Percentiles rank a stretch among this genome's conserved stretches.
Conservation (phyloP, 2,888 invertebrate species). For the Psylliodes chrysocephalus region DNA sequence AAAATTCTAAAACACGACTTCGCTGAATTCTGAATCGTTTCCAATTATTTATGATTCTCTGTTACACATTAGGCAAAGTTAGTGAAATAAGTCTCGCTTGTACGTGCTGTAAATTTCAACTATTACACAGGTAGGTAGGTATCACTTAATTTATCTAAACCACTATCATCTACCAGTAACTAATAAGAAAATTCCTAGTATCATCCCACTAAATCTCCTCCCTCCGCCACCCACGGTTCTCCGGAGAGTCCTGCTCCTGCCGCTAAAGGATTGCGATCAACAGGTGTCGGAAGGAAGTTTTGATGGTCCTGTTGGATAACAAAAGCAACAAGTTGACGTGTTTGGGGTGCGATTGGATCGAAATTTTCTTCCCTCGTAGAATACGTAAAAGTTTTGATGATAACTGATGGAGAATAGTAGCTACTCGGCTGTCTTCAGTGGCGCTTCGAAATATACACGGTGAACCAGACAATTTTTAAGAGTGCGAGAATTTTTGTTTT, state of each 20-base stretch:
- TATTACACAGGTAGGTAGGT: not conserved
- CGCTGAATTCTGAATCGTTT: too few relatives aligned
- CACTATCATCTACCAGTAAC: not conserved
- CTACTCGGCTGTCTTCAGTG: slow-evolving; percentile 42
- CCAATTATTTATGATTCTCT: too few relatives aligned
- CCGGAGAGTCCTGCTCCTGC: not conserved
- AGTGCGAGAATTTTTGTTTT: not conserved
- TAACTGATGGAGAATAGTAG: slow-evolving; percentile 44
- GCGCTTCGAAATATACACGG: slow-evolving; percentile 39
- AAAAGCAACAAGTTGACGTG: slow-evolving; percentile 39
- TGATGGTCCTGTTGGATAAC: slow-evolving; percentile 15
- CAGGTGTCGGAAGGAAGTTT: slow-evolving; percentile 41
- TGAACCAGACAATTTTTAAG: slow-evolving; percentile 1
- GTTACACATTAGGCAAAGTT: too few relatives aligned
- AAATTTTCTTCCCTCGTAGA: slow-evolving; percentile 34
- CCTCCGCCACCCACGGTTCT: slow-evolving; percentile 6
- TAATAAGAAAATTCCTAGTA: not conserved
- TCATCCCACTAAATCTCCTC: slow-evolving; percentile 4
- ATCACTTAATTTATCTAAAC: not conserved
- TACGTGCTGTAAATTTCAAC: not conserved
- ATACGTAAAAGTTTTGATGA: slow-evolving; percentile 45
- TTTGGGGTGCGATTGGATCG: slow-evolving; percentile 23
- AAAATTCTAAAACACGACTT: too few relatives aligned
- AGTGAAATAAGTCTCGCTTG: too few relatives aligned
- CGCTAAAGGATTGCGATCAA: slow-evolving; percentile 24